These are phyloP conservation scores for Hirudo medicinalis DNA, from an alignment of 1,140 invertebrate species.

Conservation along the genomic window DNA sequence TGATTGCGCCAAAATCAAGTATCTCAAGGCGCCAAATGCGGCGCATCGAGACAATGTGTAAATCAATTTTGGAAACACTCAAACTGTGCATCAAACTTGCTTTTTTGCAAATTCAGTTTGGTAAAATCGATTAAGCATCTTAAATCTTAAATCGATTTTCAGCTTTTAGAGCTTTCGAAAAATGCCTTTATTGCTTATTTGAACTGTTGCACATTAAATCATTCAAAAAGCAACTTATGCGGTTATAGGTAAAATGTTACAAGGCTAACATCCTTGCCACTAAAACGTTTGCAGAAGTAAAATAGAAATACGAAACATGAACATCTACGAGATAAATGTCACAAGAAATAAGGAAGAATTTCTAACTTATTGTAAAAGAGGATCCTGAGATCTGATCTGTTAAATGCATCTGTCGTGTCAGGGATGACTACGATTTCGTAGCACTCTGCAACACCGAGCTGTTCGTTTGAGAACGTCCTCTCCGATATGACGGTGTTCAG, in stretches of 20 bases:
- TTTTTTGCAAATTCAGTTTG: too few relatives aligned
- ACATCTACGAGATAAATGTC: background rate
- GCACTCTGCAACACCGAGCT: background rate
- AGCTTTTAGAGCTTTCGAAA: too few relatives aligned
- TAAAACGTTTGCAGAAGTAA: background rate
- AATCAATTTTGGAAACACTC: too few relatives aligned
- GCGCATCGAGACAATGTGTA: too few relatives aligned
- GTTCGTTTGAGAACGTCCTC: constrained; percentile 7
- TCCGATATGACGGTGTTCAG: constrained; percentile 9
- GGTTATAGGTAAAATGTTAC: background rate
- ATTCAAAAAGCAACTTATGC: background rate
- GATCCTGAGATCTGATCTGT: constrained; percentile 4
- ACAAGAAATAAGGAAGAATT: background rate
- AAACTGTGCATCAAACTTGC: too few relatives aligned
- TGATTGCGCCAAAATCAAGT: too few relatives aligned
- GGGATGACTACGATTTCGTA: background rate
- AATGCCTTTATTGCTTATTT: too few relatives aligned
- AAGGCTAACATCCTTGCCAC: background rate
- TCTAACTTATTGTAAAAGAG: background rate
- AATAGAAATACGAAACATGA: background rate
- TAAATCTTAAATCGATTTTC: too few relatives aligned
- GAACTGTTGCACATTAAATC: too few relatives aligned
- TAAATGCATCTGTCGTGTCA: background rate
- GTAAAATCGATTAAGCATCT: too few relatives aligned
- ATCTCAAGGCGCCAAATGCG: too few relatives aligned